These are phyloP conservation scores for Peucedramus taeniatus DNA, from an alignment of 2,113 vertebrate genomes.

Conservation along the genomic window DNA sequence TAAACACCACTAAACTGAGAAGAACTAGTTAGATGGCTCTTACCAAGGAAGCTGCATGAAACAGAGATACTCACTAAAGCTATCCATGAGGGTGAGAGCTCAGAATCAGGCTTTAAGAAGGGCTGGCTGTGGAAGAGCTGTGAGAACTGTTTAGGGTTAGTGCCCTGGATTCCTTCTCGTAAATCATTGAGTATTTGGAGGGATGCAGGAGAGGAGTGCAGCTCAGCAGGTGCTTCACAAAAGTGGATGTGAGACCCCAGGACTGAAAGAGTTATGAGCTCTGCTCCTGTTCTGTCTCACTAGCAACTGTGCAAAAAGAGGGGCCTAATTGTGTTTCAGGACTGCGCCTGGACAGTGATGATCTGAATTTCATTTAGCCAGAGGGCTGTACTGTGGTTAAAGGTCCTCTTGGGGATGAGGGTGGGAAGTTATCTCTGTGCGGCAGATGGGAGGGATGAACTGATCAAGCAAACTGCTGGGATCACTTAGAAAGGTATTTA, in stretches of 20 bases:
- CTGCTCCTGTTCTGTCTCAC: background rate
- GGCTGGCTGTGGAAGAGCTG: background rate
- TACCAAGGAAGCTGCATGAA: accelerated
- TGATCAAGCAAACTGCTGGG: background rate
- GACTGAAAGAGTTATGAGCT: background rate
- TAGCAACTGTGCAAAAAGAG: background rate
- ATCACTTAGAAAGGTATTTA: background rate
- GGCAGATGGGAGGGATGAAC: background rate
- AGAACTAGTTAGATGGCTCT: background rate
- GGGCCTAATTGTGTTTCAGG: background rate
- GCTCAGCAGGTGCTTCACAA: background rate
- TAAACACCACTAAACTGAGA: background rate
- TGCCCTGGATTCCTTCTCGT: background rate
- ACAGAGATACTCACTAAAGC: background rate
- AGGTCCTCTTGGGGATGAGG: background rate
- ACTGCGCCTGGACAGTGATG: background rate
- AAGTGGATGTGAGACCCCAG: background rate
- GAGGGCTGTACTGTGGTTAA: background rate
- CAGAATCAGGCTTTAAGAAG: background rate
- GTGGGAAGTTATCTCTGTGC: background rate
- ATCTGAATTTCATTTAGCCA: background rate
- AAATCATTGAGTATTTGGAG: background rate
- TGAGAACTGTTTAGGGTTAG: background rate
- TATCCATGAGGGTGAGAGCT: background rate
- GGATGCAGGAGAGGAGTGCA: background rate